Base-by-base conservation (phyloP, 2,797 vertebrate species). In the Meriones psammophilus region DNA sequence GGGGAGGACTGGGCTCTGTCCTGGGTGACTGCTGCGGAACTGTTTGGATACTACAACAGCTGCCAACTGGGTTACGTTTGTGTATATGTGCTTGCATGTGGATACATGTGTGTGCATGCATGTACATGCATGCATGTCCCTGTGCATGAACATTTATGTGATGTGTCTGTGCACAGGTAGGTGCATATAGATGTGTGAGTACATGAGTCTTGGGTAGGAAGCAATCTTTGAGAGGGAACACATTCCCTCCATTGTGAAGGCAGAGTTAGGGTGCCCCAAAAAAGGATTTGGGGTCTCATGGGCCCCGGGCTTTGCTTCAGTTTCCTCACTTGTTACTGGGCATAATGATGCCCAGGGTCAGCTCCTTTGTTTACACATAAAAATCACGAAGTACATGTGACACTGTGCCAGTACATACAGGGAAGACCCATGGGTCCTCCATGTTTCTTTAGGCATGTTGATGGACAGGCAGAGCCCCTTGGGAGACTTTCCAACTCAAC, bases 181-280 rank as follows among this genome's bases (percentile, higher is more conserved):
- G 2, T 36, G 0, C 18, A 10, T 13, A 1, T 2, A 0, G 6
- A 1, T 42, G 33, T 1, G 0, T 39, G 30, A 12, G 17, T 42
- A 22, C 6, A 24, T 50, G 58, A 60, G 10, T 39, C 84, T 79
- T 69, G 4, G 8, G 8, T 30, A 58, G 36, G 1, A 60, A n/a
- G 58, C 18, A 0, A 2, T 8, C 39, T 58, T 36, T 7, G 33
- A 18, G 4, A 28, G 24, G 33, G 30, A 58, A 58, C 28, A 71
- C 20, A 17, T 71, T 33, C 12, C 58, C 24, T 89, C 30, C 58
- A 33, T n/a, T 24, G 58, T 9, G 14, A 88, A 77, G 71, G 87
- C 28, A 46, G 64, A 60, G 36, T n/a, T 42, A 26, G 73, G n/a
- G 50, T 58, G 8, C 42, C 14, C 18, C 17, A 0, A 2, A 8